Base-by-base conservation (phyloP, 1,140 invertebrate genomes). In the Drosophila prosaltans region DNA sequence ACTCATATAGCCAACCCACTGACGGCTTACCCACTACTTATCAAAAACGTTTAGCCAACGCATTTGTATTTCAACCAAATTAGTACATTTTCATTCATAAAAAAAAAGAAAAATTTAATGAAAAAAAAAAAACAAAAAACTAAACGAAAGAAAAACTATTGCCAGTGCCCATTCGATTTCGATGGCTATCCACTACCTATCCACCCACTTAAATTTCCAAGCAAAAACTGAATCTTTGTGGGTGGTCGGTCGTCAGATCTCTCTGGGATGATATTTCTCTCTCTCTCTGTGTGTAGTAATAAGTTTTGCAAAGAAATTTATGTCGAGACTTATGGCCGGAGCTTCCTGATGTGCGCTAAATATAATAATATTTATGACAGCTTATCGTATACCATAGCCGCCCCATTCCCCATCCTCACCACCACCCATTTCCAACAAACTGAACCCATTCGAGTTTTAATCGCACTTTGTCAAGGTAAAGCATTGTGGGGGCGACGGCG, bases 51-150 rank as follows among this genome's bases (percentile, higher is more conserved):
- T 80, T 80, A 78, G 73, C 78, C 76, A 78, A 74, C 66, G 54
- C 70, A 68, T 41, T 43, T 24, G 26, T 48, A 51, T 51, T 51
- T 51, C 8, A 51, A 51, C 70, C 77, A 80, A 80, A 80, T 83
- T 83, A 65, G 81, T 84, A 84, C 64, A 77, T 80, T 84, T 82
- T 84, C 79, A 81, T 81, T 81, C 78, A 81, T 81, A 65, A 77
- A 59, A 77, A 78, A 63, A 65, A 60, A n/a, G 55, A 40, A 30
- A 30, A 30, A 30, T 3, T 30, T 30, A 30, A 30, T 3, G n/a
- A n/a, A 36, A 36, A 5, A 7, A 36, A 36, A 59, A 16, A n/a
- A n/a, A n/a, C n/a, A 30, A 36, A 36, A 36, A 36, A 36, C 32
- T 3, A 36, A 36, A 36, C 32, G 32, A 36, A 36, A 36, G 32